Evolutionary conservation across 2,113 vertebrate genomes (phyloP), one percentile per base, ranked within the genome.

Genomic region (Eurystomus gularis): DNA sequence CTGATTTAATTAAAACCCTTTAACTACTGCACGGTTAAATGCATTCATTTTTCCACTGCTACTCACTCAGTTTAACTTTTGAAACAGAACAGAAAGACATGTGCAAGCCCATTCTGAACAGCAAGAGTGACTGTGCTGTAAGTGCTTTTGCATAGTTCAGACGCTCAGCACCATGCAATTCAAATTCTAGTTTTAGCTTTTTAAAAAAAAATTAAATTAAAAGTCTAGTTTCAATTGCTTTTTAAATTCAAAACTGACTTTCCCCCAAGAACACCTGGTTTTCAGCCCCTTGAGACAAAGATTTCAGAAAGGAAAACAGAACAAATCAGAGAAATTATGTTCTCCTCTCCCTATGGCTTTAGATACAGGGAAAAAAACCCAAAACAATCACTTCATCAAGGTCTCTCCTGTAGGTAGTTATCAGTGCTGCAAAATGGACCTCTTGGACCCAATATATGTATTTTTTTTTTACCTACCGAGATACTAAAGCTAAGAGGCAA

Each of bases 381-480:
- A 6, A 51, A 39, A 23, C 18, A 25, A 11, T 17, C 46, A 48
- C 15, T 55, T 44, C 7, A 18, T 11, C 29, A 31, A 29, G 23
- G 31, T 80, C 33, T 31, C 16, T 25, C 25, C 26, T 37, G 9
- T 2, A 33, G n/a, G 44, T 1, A 35, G 17, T 13, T 20, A 25
- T 5, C 40, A n/a, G 19, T 17, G 35, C 54, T 64, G 26, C 51
- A 48, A 48, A 54, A 18, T 3, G 9, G 55, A 37, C 13, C 40
- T 17, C 40, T 16, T 0, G 1, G 10, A 61, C 8, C 4, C 6
- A 33, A 10, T 4, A 35, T 49, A 21, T 49, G 18, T 6, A 8
- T 16, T 23, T 37, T 16, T 23, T 37, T 55, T 37, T 21, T 6
- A n/a, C 48, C 11, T 39, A 26, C 16, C 29, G 16, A 46, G 19